Evolutionary conservation across 2,113 vertebrate genomes (phyloP).

Genomic region (Dasyurus viverrinus): DNA sequence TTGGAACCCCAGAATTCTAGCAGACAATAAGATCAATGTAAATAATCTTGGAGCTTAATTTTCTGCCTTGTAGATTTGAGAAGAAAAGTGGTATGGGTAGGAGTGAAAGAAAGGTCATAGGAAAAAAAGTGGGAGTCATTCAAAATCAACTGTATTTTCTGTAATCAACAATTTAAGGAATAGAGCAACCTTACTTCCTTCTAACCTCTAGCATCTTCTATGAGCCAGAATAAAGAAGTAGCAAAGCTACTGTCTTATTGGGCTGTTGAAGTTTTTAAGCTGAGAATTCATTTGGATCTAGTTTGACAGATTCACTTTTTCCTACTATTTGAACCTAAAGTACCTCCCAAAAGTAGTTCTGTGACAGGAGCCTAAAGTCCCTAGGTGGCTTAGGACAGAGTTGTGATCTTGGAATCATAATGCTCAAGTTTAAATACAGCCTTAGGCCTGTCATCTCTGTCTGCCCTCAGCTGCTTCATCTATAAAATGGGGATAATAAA

Average conservation of each 20-base stretch:
- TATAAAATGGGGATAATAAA: background rate
- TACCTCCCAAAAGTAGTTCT: background rate
- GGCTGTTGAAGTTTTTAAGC: background rate
- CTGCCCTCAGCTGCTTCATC: background rate
- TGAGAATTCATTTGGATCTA: background rate
- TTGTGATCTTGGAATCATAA: background rate
- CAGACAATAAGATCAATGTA: too few relatives aligned
- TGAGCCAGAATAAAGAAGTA: background rate
- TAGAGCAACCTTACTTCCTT: background rate
- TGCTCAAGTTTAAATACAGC: fast-evolving
- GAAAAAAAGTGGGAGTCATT: background rate
- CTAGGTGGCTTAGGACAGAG: background rate
- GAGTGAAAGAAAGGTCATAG: background rate
- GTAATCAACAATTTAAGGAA: background rate
- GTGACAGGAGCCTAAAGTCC: background rate
- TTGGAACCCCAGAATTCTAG: too few relatives aligned
- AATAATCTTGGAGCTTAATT: too few relatives aligned
- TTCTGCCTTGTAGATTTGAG: too few relatives aligned
- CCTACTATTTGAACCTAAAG: background rate
- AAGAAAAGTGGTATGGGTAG: too few relatives aligned
- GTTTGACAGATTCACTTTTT: background rate
- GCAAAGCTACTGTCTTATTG: background rate
- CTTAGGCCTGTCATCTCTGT: background rate
- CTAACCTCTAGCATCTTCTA: background rate
- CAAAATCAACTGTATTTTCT: background rate